phyloP scores from a whole-genome alignment of 2,797 vertebrate genomes.

The Pristis pectinata region DNA sequence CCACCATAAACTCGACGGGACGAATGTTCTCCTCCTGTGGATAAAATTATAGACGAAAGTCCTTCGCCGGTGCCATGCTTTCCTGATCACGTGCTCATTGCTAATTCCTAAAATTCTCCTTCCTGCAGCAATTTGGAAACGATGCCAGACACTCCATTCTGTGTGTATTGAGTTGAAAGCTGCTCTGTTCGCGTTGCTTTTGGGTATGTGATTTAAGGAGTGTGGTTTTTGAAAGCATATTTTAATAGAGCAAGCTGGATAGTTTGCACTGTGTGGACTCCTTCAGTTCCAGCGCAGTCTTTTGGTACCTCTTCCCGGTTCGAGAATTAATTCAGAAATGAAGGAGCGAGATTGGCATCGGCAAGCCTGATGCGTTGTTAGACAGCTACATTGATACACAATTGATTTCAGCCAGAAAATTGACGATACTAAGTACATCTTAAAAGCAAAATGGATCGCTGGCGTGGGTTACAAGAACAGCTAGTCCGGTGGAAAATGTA shows the following conservation, averaged over 20 bases:
- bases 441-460: background rate
- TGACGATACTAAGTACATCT: background rate
- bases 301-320: background rate
- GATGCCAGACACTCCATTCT: background rate
- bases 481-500: background rate
- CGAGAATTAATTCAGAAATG: conserved; percentile 14
- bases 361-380: background rate
- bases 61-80: background rate
- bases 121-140: background rate
- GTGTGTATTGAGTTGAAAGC: background rate
- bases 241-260: background rate
- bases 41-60: background rate
- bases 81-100: background rate
- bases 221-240: background rate
- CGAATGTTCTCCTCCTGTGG: too few relatives aligned
- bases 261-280: background rate
- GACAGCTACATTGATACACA: conserved; percentile 16
- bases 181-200: background rate
- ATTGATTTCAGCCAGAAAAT: conserved; percentile 29
- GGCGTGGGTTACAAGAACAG: background rate
- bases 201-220: background rate
- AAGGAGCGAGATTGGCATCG: conserved; percentile 7
- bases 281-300: background rate
- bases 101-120: background rate
- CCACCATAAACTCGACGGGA: too few relatives aligned